Evolutionary conservation across 2,797 vertebrate species (phyloP).

Genomic region (Danio choprae): DNA sequence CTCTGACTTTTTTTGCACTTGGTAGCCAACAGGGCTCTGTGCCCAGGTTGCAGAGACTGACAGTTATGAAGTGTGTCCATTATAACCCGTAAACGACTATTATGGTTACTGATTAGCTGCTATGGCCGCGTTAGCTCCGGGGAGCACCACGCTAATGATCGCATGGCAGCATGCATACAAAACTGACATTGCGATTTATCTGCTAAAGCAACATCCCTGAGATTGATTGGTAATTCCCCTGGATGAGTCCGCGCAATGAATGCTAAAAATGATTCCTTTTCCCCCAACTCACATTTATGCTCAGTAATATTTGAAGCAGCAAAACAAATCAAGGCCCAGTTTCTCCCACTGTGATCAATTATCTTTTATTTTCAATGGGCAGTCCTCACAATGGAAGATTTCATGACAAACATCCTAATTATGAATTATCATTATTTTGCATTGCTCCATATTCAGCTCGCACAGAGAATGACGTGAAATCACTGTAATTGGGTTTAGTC

Average conservation of each 20-base stretch:
- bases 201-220: constrained; percentile 70
- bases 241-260: constrained; percentile 76
- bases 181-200: constrained; percentile 76
- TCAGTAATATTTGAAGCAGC: constrained; percentile 75
- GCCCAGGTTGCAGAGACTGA: constrained; percentile 70
- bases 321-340: constrained; percentile 75
- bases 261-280: constrained; percentile 73
- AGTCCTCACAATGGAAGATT: constrained; percentile 70
- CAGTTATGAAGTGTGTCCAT: constrained; percentile 85
- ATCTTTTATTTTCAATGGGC: constrained; percentile 69
- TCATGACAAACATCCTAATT: constrained; percentile 65
- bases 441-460: not conserved
- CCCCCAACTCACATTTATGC: constrained; percentile 69
- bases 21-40: constrained; percentile 54
- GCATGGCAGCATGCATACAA: constrained; percentile 71
- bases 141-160: constrained; percentile 78
- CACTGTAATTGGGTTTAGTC: not conserved
- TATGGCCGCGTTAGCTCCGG: constrained; percentile 71
- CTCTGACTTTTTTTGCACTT: constrained; percentile 53
- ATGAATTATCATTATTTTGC: constrained; percentile 16
- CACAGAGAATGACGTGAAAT: not conserved
- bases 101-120: constrained; percentile 78
- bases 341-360: constrained; percentile 74
- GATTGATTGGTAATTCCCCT: constrained; percentile 80
- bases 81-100: constrained; percentile 70